Percentiles rank a stretch among this genome's conserved stretches.
Conservation (phyloP, 1,140 invertebrate species). For the Cydia strobilella region DNA sequence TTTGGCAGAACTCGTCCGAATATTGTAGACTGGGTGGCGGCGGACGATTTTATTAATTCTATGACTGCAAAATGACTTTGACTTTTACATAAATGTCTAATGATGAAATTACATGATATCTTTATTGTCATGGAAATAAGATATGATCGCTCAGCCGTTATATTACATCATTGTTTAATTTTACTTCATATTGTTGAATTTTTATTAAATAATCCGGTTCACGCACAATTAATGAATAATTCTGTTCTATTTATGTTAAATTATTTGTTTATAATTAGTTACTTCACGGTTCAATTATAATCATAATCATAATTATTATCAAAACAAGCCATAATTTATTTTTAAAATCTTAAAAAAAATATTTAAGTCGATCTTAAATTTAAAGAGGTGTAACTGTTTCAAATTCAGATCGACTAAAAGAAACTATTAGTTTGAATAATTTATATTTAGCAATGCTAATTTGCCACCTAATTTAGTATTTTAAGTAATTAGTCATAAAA, state of each 20-base stretch:
- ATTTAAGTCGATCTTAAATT: too few species aligned
- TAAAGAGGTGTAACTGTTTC: neutral
- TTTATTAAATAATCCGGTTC: conserved; percentile 7
- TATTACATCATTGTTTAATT: neutral
- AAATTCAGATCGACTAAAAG: neutral
- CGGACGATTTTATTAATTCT: conserved; percentile 53
- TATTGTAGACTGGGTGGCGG: conserved; percentile 73
- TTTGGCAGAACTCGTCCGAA: conserved; percentile 52
- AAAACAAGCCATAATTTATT: conserved; percentile 30
- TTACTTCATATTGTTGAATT: neutral
- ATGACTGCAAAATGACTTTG: conserved; percentile 37
- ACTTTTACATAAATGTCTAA: conserved; percentile 2
- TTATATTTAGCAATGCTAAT: too few species aligned
- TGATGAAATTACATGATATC: conserved; percentile 4
- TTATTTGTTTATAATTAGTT: neutral
- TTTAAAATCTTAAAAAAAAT: neutral
- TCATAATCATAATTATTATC: conserved; percentile 32
- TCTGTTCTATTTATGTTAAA: neutral
- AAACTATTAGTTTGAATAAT: neutral
- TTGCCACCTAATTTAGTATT: too few species aligned
- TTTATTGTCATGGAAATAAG: neutral
- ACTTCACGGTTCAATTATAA: conserved; percentile 18
- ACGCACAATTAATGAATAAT: neutral
- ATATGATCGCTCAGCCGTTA: neutral
- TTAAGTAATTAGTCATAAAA: neutral